Evolutionary conservation across 2,888 invertebrate species (phyloP).

Genomic region (Teinopalpus imperialis): DNA sequence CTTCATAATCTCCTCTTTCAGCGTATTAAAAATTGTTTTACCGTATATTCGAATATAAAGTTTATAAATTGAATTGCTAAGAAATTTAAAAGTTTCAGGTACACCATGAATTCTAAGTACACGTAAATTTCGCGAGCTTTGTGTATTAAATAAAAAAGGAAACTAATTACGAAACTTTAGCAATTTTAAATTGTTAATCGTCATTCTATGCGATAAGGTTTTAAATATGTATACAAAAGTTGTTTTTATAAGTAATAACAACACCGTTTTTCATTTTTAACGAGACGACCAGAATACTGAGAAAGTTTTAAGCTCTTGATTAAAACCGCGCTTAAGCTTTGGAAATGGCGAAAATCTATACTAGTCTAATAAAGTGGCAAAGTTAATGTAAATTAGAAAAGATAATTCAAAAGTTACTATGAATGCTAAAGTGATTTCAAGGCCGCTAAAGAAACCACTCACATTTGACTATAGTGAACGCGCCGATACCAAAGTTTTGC

Average conservation of each 20-base stretch:
- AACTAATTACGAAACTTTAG: conserved; percentile 8
- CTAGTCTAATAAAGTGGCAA: not conserved
- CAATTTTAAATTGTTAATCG: conserved; percentile 7
- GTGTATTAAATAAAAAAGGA: not conserved
- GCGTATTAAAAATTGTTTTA: too few relatives aligned
- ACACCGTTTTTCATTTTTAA: conserved; percentile 16
- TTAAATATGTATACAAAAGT: conserved; percentile 19
- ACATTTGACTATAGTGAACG: too few relatives aligned
- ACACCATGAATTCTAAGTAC: too few relatives aligned
- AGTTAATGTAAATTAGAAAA: conserved; percentile 1
- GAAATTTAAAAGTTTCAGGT: too few relatives aligned
- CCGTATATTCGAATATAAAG: too few relatives aligned
- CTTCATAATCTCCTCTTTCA: too few relatives aligned
- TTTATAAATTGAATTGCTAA: too few relatives aligned
- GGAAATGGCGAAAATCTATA: conserved; percentile 1
- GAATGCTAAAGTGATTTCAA: too few relatives aligned
- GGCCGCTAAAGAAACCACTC: too few relatives aligned
- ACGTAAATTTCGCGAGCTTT: too few relatives aligned
- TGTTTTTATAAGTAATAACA: conserved; percentile 18
- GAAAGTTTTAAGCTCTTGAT: conserved; percentile 23
- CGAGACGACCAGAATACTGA: not conserved
- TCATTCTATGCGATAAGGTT: not conserved
- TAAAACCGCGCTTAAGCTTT: conserved; percentile 15
- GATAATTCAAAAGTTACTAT: too few relatives aligned
- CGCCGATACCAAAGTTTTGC: too few relatives aligned